Conservation (phyloP, 2,113 vertebrate genomes). For the Carlito syrichta region DNA sequence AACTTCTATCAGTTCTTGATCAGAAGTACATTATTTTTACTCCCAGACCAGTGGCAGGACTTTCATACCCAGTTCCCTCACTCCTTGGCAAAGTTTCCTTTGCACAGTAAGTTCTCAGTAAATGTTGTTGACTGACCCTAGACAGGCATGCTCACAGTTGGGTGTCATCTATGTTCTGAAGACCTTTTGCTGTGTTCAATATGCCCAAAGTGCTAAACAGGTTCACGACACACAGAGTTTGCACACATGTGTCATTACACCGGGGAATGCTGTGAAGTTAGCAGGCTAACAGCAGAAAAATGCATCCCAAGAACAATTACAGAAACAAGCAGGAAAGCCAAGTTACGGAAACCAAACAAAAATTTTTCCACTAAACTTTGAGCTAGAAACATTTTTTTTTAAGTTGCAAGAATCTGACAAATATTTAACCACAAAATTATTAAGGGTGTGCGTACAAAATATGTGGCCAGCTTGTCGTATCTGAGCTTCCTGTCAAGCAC, state of each 20-base stretch:
- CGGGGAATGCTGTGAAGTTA: neutral
- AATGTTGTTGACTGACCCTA: neutral
- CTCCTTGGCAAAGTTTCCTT: neutral
- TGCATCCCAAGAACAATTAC: neutral
- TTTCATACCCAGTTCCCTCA: neutral
- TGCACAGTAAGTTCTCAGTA: neutral
- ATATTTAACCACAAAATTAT: slow-evolving; percentile 37
- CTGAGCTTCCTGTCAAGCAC: neutral
- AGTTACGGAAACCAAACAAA: slow-evolving; percentile 1
- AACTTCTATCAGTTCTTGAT: neutral
- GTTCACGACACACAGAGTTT: neutral
- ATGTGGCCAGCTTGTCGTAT: neutral
- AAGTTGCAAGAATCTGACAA: slow-evolving; percentile 55
- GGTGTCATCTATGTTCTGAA: neutral
- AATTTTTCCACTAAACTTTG: neutral
- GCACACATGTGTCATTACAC: neutral
- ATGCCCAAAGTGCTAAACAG: neutral
- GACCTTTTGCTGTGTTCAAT: neutral
- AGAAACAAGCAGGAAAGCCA: slow-evolving; percentile 40
- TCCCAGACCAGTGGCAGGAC: neutral
- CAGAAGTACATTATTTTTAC: neutral
- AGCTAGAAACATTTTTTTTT: slow-evolving; percentile 25
- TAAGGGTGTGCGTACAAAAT: neutral
- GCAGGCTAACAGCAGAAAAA: neutral
- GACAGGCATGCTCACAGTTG: no score